These are phyloP conservation scores for Crematogaster levior DNA, from an alignment of 2,888 invertebrate genomes.

Conservation along the genomic window DNA sequence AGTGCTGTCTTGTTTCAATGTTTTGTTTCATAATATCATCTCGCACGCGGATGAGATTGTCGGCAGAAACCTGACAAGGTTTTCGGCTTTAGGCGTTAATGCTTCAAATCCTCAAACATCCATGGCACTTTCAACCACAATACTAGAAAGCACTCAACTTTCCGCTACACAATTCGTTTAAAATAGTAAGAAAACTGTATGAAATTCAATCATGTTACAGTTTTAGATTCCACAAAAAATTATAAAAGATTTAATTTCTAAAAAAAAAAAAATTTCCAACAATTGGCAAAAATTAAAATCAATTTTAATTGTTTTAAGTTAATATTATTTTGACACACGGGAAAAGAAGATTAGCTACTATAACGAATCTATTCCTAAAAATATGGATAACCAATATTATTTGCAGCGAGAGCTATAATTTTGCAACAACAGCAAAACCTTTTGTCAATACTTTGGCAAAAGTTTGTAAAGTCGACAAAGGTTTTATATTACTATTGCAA, in stretches of 20 bases:
- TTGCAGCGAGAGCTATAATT: too few species aligned
- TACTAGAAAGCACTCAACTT: slow-evolving; percentile 27
- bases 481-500: too few species aligned
- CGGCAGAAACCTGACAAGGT: slow-evolving; percentile 43
- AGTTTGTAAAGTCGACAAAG: too few species aligned
- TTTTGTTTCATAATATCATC: slow-evolving; percentile 50
- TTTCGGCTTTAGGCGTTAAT: slow-evolving; percentile 47
- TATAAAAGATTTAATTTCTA: neutral
- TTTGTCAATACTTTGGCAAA: too few species aligned
- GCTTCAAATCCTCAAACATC: slow-evolving; percentile 34
- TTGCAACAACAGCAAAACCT: too few species aligned
- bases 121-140: slow-evolving; percentile 11
- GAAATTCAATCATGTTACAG: neutral
- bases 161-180: neutral
- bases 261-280: neutral
- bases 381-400: too few species aligned
- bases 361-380: too few species aligned
- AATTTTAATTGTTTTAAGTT: neutral
- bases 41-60: slow-evolving; percentile 26
- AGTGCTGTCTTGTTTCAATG: slow-evolving; percentile 47
- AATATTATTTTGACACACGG: neutral
- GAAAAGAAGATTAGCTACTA: too few species aligned
- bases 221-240: neutral
- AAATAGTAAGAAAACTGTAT: slow-evolving; percentile 11
- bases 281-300: neutral